These are phyloP conservation scores for Atherix ibis DNA, from an alignment of 2,888 invertebrate genomes.

Conservation along the genomic window DNA sequence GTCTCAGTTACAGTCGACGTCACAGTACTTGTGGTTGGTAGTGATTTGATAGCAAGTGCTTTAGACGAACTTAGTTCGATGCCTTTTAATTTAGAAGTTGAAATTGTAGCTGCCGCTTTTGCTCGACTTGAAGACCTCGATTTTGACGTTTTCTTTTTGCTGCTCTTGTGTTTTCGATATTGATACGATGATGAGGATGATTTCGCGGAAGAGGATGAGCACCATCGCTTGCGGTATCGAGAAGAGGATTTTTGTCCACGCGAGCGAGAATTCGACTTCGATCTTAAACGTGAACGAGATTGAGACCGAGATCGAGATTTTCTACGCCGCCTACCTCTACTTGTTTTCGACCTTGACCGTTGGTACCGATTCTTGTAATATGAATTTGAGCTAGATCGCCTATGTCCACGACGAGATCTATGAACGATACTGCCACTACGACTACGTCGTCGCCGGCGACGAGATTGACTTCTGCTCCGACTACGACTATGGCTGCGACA, in stretches of 20 bases:
- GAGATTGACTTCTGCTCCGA: slow-evolving; percentile 16
- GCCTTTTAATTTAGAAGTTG: no score
- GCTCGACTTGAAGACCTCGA: slow-evolving; percentile 11
- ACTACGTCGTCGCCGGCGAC: slow-evolving; percentile 13
- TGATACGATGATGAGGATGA: slow-evolving; percentile 16
- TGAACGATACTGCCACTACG: slow-evolving; percentile 7
- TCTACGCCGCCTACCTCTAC: slow-evolving; percentile 16
- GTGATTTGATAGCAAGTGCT: slow-evolving; percentile 12
- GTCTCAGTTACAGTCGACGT: slow-evolving; percentile 8
- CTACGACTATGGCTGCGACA: slow-evolving; percentile 16
- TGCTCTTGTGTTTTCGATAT: slow-evolving; percentile 15
- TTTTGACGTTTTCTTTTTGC: slow-evolving; percentile 11
- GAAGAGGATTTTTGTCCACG: slow-evolving; percentile 17
- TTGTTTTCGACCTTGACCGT: slow-evolving; percentile 19
- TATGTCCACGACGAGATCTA: slow-evolving; percentile 6
- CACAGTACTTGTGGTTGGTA: slow-evolving; percentile 7
- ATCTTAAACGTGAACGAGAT: no score
- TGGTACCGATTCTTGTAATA: slow-evolving; percentile 21
- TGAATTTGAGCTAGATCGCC: slow-evolving; percentile 6
- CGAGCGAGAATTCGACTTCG: slow-evolving; percentile 19
- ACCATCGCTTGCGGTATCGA: no score
- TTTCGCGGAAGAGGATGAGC: slow-evolving; percentile 15
- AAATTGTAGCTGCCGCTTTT: slow-evolving; percentile 16
- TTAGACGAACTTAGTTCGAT: no score
- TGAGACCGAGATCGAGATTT: slow-evolving; percentile 21